Conservation (phyloP, 2,888 invertebrate species). For the Esperia sulphurella region DNA sequence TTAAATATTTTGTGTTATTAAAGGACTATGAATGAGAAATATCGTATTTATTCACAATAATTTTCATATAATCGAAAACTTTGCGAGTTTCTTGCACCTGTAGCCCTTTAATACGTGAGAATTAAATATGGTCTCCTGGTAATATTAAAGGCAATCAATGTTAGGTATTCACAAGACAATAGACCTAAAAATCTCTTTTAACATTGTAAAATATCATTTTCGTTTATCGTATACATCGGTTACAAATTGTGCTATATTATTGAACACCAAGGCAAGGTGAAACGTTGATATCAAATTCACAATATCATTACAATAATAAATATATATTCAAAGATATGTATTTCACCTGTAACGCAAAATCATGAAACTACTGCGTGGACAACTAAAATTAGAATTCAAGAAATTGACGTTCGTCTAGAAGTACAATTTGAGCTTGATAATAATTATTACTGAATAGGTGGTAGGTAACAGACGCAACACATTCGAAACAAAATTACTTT, state of each 20-base stretch:
- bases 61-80: conserved; percentile 5
- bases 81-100: conserved; percentile 1
- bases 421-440: conserved; percentile 53
- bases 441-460: conserved; percentile 30
- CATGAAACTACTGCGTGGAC: conserved; percentile 45
- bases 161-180: conserved; percentile 68
- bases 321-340: conserved; percentile 61
- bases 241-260: conserved; percentile 75
- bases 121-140: conserved; percentile 54
- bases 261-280: conserved; percentile 78
- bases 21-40: conserved; percentile 40
- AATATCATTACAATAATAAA: conserved; percentile 54
- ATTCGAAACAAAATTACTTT: conserved; percentile 37
- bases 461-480: conserved; percentile 55
- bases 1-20: conserved; percentile 35
- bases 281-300: conserved; percentile 52
- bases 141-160: conserved; percentile 67
- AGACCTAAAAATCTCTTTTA: conserved; percentile 74
- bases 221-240: conserved; percentile 77
- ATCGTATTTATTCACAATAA: conserved; percentile 5
- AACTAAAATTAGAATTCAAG: conserved; percentile 31
- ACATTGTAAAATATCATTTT: conserved; percentile 77
- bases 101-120: conserved; percentile 11
- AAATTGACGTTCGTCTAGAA: conserved; percentile 70
- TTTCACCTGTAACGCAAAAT: conserved; percentile 71